Base-by-base conservation (phyloP, 2,797 vertebrate genomes). In the Lepidocolaptes lacrymiger region DNA sequence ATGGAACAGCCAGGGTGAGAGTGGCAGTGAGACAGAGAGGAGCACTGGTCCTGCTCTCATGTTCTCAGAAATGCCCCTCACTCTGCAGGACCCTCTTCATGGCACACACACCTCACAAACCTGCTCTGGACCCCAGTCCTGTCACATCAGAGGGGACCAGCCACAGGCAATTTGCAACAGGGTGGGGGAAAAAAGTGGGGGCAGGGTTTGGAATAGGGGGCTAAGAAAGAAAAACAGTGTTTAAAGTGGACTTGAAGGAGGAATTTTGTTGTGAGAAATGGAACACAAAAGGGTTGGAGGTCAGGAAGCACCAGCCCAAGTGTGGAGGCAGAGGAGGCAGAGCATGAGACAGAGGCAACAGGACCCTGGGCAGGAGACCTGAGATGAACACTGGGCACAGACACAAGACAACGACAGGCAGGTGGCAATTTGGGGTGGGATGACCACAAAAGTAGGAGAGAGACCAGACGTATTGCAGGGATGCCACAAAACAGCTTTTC, bases 321-420 rank as follows among this genome's bases (percentile, higher is more conserved):
- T 2, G 0, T 2, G 24, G 67, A 72, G 52, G 80, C 20, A 44
- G 56, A 39, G 20, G 49, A 44, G 34, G 49, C n/a, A 61, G 46
- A 63, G 15, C 2, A 2, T 5, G 61, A 76, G 26, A 41, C 3
- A 2, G 24, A 49, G 13, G 7, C 1, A 1, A 32, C 1, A 2
- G 46, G 52, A 48, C 10, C 3, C 14, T 4, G 36, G 17, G 59
- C 63, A 15, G 30, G 32, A 49, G 28, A 39, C 24, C 22, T 21
- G 39, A 9, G 3, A 22, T 1, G 2, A 49, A 19, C 56, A 21
- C 21, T 7, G 30, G 23, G 36, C 51, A 32, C 16, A 24, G 75
- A 44, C 3, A 34, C n/a, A 37, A 4, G 0, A 1, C 32, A 12
- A 18, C 39, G 36, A 49, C 36, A 26, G 52, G 17, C 28, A 51